Base-by-base conservation (phyloP, 2,797 vertebrate genomes). In the Enteromius thamalakanensis region DNA sequence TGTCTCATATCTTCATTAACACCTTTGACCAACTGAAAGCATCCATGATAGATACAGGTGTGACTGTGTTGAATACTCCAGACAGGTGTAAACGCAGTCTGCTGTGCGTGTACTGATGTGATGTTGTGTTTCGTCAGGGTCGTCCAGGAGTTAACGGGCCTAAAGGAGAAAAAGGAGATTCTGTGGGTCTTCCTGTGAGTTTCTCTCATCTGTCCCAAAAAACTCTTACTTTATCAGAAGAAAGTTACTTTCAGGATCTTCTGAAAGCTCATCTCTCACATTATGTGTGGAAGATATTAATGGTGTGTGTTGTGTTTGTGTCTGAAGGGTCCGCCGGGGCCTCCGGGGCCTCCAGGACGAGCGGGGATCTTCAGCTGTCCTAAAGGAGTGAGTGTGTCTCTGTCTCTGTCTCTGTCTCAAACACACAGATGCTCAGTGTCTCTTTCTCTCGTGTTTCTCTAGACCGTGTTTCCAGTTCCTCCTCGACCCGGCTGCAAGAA, bases 401-500 rank as follows among this genome's bases (percentile, higher is more conserved):
- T 1, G 9, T 75, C n/a, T 67, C 1, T 9, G 49, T 75, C 40
- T 84, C n/a, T 79, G 42, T 29, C 37, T 29, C 62, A 45, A 23
- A 19, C 62, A 45, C 45, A n/a, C 60, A 64, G 14, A 79, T 77
- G 64, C 79, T 84, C 53, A 23, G 51, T 81, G 69, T 87, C 15
- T 21, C 34, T 37, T 83, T 83, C 58, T 69, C 78, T 72, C 58
- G 51, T 32, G 3, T 86, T 90, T 90, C 91, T 90, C 85, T 90
- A 99, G 97, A 96, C 96, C 1, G 94, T 98, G 90, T 98, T 97
- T 87, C 97, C 97, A 72, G 45, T 98, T 70, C 95, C 97, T 88
- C 93, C 94, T 85, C 95, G 98, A 89, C 97, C 96, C 5, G 95
- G 97, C 88, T 99, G 98, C 95, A 99, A 99, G 94, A 95, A 91